These are phyloP conservation scores for Brachyistius frenatus DNA, from an alignment of 2,113 vertebrate species.

Conservation along the genomic window DNA sequence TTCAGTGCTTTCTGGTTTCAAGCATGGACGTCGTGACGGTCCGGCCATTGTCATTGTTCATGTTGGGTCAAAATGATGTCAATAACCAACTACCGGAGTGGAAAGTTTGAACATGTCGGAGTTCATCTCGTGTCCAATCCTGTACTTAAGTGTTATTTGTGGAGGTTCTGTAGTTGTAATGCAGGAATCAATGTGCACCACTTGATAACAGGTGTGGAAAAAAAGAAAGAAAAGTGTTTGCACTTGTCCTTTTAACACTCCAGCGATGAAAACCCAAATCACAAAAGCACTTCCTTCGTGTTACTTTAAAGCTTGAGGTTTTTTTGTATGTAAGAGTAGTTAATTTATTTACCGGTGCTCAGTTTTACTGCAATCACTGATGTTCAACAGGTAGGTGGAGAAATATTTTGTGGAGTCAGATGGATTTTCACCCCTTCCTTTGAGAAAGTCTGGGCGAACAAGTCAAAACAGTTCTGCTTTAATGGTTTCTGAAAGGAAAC, in stretches of 20 bases:
- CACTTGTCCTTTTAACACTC: slow-evolving; percentile 29
- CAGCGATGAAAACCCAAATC: background rate
- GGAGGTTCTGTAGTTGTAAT: slow-evolving; percentile 29
- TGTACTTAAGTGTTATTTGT: slow-evolving; percentile 1
- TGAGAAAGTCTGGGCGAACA: too few species aligned
- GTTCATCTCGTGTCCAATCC: background rate
- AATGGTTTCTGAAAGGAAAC: too few species aligned
- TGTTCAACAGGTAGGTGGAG: background rate
- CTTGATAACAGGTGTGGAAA: background rate
- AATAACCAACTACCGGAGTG: slow-evolving; percentile 2
- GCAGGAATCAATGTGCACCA: background rate
- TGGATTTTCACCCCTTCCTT: too few species aligned
- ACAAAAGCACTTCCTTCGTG: background rate
- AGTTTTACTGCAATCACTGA: background rate
- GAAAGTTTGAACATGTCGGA: background rate
- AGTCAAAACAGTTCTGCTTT: too few species aligned
- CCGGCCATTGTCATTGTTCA: background rate
- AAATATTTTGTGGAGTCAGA: too few species aligned
- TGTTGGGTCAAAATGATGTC: slow-evolving; percentile 36
- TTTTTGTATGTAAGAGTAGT: background rate
- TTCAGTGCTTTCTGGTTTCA: slow-evolving; percentile 9
- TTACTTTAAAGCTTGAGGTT: background rate
- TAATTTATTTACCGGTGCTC: background rate
- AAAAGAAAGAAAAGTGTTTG: slow-evolving; percentile 2
- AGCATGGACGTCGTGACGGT: background rate